Evolutionary conservation across 2,113 vertebrate genomes (phyloP), one percentile per base, ranked within the genome.

Genomic region (Andinoacara biseriatus): DNA sequence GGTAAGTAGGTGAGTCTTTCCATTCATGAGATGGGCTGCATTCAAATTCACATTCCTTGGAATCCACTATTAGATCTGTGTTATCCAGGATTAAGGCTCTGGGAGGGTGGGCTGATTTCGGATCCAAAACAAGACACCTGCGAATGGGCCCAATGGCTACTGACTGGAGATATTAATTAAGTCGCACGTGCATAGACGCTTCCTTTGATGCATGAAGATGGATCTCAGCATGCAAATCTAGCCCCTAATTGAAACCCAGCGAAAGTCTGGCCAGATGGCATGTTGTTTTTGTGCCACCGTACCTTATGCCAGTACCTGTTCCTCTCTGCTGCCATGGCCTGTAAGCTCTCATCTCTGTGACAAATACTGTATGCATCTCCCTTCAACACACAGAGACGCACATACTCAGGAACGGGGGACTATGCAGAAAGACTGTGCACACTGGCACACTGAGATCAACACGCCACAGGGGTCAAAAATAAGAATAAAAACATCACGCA

Each of bases 181-280:
- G 84, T 82, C 3, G 54, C n/a, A 38, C 83, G 57, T 77, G 75
- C 57, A 35, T 74, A 24, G 87, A 82, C 38, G n/a, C 83, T 89
- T 82, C 58, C 83, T 91, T 85, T 91, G 93, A 94, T 92, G 92
- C 86, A 29, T 89, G 85, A 90, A 86, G 88, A 91, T 57, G 62
- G 87, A 84, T 89, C 86, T 87, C 84, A 31, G 87, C 90, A 92
- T 93, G 93, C 91, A 91, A 93, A 92, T 93, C 76, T 80, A 87
- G 85, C 17, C 54, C 54, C 86, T 94, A 93, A 93, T 91, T 93
- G 87, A 93, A 94, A 92, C 85, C 84, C 86, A 81, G 88, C 87
- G 91, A 88, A 91, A 87, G 85, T 82, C 62, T 54, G 89, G 80
- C 91, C 94, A 94, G 91, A 93, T 94, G 93, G 93, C 76, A 62